Evolutionary conservation across 2,797 vertebrate genomes (phyloP).

Genomic region (Neosalanx taihuensis): DNA sequence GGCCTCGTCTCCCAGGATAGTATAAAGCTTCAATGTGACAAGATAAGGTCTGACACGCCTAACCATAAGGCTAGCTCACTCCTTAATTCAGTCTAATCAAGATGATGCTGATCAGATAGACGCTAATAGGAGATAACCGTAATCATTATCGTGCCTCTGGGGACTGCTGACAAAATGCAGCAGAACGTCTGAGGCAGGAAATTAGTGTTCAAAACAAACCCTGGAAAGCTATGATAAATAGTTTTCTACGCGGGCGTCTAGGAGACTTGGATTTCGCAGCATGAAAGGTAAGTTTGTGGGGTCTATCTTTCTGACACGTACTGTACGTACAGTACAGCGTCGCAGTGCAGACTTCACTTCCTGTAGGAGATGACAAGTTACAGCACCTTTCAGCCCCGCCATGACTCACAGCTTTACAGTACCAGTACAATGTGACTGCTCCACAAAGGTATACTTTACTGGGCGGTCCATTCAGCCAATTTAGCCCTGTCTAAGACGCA

Average conservation of each 20-base stretch:
- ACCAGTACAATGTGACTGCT: background rate
- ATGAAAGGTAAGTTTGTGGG: background rate
- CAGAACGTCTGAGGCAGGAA: background rate
- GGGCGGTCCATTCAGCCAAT: too few species aligned
- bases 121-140: background rate
- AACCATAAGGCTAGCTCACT: background rate
- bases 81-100: background rate
- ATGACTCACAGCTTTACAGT: background rate
- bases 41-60: conserved; percentile 4
- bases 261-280: background rate
- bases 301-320: background rate
- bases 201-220: background rate
- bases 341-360: background rate
- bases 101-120: background rate
- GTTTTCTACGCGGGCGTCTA: too few species aligned
- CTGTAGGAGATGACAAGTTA: background rate
- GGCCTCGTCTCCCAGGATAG: background rate
- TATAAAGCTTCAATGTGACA: background rate
- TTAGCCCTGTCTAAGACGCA: too few species aligned
- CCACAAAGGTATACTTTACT: too few species aligned
- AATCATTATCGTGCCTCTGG: conserved; percentile 4
- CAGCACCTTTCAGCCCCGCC: background rate
- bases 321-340: background rate
- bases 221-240: background rate
- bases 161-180: background rate